Base-by-base conservation (phyloP, 2,113 vertebrate species). In the Otocyon megalotis region DNA sequence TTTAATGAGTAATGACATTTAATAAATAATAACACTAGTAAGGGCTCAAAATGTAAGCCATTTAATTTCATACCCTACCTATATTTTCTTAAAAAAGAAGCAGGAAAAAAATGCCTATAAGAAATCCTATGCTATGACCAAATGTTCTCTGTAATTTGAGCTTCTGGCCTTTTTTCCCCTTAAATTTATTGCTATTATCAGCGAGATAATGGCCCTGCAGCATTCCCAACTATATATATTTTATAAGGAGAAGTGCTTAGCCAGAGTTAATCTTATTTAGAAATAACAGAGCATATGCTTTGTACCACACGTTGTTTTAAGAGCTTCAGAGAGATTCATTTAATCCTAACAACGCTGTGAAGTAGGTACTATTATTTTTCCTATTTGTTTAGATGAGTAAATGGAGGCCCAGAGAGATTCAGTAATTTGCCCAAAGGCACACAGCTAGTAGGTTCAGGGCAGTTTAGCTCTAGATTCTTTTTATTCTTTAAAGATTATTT, bases 1-100 rank as follows among this genome's bases (percentile, higher is more conserved):
- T 96, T 98, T 97, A 98, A 97, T 97, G 81, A 91, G 62, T 97
- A 92, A 88, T 92, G 96, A 88, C 85, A 90, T 87, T 97, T 96
- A 97, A 97, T 98, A 98, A 98, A 96, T 96, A 98, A 96, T 96
- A 97, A 95, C 54, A 96, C 48, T 56, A 86, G 84, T 6, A 28
- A 97, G 90, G 76, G 84, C 65, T 96, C 84, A 90, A 72, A 81
- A 53, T 54, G 60, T 69, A 81, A 89, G 63, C 48, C 60, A 35
- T 93, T 82, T 96, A 77, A 97, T 90, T 92, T 86, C 92, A 84
- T 56, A 81, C 32, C 24, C 4, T 93, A 94, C 65, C 80, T 97
- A 5, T 76, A 80, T 97, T 94, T 96, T 94, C 76, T 96, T 37
- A 56, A 20, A 83, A 95, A 86, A 87, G 69, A n/a, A 71, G 82